Base-by-base conservation (phyloP, 2,888 invertebrate species). In the Megastigmus dorsalis region DNA sequence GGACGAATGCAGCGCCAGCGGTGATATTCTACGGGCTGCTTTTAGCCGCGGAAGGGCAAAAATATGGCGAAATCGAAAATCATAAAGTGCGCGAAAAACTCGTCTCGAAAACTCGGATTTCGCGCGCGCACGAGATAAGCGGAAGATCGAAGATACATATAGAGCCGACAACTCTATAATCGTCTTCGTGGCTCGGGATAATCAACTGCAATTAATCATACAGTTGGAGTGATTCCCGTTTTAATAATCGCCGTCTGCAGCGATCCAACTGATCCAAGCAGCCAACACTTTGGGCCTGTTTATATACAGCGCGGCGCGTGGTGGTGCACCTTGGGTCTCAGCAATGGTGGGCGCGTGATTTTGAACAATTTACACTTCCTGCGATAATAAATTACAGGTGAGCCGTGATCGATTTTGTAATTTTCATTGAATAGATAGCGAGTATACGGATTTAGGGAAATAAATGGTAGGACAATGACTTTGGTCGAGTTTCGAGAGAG, bases 311-410 rank as follows among this genome's bases (percentile, higher is more conserved):
- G 82, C 83, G 80, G 81, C 81, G 74, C 48, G 48, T n/a, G 28
- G 83, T 81, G 81, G 79, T 84, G 87, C 83, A 88, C 80, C 84
- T 79, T 87, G 88, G 87, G 85, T 84, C 81, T 84, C 85, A n/a
- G n/a, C 83, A 88, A 89, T 89, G 89, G 88, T 88, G 88, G 89
- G 89, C 89, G 89, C 89, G 89, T 89, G 88, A 89, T 89, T 89
- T 89, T 89, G 88, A 89, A 89, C 89, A 88, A 86, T 85, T 85
- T 50, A n/a, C n/a, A n/a, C n/a, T n/a, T n/a, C n/a, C n/a, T n/a
- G n/a, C n/a, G n/a, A n/a, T n/a, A n/a, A n/a, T n/a, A n/a, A n/a
- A n/a, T n/a, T n/a, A n/a, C n/a, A n/a, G n/a, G n/a, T n/a, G n/a
- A n/a, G n/a, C n/a, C n/a, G n/a, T n/a, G n/a, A n/a, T n/a, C n/a